These are phyloP conservation scores for Xestia xanthographa DNA, from an alignment of 2,888 invertebrate genomes.

Conservation along the genomic window DNA sequence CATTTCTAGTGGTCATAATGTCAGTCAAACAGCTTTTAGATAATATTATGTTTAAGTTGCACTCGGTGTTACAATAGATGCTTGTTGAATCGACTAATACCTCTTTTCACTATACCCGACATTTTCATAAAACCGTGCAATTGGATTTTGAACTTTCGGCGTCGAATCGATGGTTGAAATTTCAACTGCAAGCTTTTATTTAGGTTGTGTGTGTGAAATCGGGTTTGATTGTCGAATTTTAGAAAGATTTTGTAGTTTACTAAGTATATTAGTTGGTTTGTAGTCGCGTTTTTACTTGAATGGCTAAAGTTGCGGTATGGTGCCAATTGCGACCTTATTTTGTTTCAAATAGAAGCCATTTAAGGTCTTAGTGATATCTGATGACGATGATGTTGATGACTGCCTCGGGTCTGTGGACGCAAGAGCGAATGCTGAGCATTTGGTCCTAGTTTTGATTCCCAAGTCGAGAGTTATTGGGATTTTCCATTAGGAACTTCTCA, in stretches of 20 bases:
- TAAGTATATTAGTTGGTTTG: conserved; percentile 35
- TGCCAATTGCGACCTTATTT: background rate
- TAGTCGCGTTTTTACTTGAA: conserved; percentile 16
- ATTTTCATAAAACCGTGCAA: background rate
- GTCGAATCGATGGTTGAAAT: background rate
- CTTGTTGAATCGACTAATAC: conserved; percentile 48
- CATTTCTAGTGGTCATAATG: conserved; percentile 39
- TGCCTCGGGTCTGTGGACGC: background rate
- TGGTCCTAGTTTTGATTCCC: background rate
- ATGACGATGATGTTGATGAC: background rate
- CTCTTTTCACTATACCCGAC: background rate
- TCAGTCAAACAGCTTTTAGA: conserved; percentile 43
- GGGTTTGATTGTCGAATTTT: conserved; percentile 33
- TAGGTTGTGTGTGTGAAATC: background rate
- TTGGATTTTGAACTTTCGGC: background rate
- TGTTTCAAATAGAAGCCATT: background rate
- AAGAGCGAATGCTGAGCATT: background rate
- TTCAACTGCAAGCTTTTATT: background rate
- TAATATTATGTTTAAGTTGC: conserved; percentile 41
- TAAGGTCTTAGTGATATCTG: background rate
- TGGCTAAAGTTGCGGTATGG: background rate
- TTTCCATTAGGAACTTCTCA: background rate
- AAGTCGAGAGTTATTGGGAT: background rate
- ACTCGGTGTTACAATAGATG: conserved; percentile 47
- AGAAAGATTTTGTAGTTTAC: conserved; percentile 57